Conservation (phyloP, 2,888 invertebrate species). For the Mechanitis messenoides region DNA sequence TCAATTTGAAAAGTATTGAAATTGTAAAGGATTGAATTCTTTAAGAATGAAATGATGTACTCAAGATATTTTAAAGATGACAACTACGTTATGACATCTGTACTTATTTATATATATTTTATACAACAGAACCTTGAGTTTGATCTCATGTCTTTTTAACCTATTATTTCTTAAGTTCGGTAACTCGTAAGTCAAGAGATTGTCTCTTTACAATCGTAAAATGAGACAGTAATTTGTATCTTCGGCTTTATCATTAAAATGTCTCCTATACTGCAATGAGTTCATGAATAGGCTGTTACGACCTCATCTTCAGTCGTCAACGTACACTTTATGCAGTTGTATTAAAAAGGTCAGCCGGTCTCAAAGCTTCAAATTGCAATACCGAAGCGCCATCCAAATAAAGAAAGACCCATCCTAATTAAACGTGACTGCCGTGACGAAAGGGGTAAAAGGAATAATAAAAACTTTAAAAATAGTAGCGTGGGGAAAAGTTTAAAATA, state of each 20-base stretch:
- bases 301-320: slow-evolving; percentile 15
- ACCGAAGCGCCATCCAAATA: slow-evolving; percentile 28
- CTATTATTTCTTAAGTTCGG: neutral
- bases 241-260: slow-evolving; percentile 14
- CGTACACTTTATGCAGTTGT: slow-evolving; percentile 18
- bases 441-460: slow-evolving; percentile 32
- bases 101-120: too few species aligned
- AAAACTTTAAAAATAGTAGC: slow-evolving; percentile 30
- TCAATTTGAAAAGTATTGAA: too few species aligned
- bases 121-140: too few species aligned
- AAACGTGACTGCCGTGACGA: slow-evolving; percentile 40
- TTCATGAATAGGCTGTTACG: slow-evolving; percentile 17
- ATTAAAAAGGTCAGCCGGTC: slow-evolving; percentile 25
- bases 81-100: too few species aligned
- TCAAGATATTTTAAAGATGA: too few species aligned
- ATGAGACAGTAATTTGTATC: neutral
- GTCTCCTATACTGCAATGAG: slow-evolving; percentile 11
- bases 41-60: too few species aligned
- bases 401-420: slow-evolving; percentile 40
- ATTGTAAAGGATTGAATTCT: too few species aligned
- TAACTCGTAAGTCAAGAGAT: too few species aligned
- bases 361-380: slow-evolving; percentile 31
- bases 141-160: too few species aligned
- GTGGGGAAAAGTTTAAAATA: slow-evolving; percentile 44
- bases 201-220: neutral